Evolutionary conservation across 2,797 vertebrate species (phyloP).

Genomic region (Hafferia zeledoni): DNA sequence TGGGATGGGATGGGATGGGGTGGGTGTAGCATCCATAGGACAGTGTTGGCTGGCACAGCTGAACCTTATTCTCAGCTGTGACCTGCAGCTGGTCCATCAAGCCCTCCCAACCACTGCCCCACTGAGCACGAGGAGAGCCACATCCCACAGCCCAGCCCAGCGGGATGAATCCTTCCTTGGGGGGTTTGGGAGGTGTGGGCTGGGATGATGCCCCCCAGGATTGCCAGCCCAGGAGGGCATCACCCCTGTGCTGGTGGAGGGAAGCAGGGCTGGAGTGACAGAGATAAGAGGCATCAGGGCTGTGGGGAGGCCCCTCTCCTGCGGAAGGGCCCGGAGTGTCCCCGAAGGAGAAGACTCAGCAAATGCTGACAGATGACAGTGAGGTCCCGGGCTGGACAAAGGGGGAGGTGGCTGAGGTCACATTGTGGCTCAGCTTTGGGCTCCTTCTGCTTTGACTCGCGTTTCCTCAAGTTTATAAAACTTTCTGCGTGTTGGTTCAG

Average conservation of each 20-base stretch:
- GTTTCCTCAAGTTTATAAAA: conserved; percentile 65
- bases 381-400: conserved; percentile 48
- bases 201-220: background rate
- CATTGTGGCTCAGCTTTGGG: background rate
- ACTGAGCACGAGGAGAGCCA: accelerated
- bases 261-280: conserved; percentile 9
- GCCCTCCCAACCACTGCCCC: background rate
- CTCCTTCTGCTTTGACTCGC: conserved; percentile 40
- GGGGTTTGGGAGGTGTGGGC: background rate
- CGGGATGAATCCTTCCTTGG: accelerated
- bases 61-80: background rate
- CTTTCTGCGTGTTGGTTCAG: background rate
- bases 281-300: conserved; percentile 22
- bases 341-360: conserved; percentile 33
- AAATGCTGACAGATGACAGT: conserved; percentile 58
- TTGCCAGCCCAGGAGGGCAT: background rate
- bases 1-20: background rate
- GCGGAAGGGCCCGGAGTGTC: conserved; percentile 50
- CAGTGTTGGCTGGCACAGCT: background rate
- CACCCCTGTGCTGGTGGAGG: background rate
- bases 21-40: background rate
- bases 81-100: background rate
- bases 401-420: conserved; percentile 58
- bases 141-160: background rate
- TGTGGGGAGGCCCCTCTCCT: background rate